Conservation (phyloP, 1,140 invertebrate genomes). For the Polypedilum vanderplanki region DNA sequence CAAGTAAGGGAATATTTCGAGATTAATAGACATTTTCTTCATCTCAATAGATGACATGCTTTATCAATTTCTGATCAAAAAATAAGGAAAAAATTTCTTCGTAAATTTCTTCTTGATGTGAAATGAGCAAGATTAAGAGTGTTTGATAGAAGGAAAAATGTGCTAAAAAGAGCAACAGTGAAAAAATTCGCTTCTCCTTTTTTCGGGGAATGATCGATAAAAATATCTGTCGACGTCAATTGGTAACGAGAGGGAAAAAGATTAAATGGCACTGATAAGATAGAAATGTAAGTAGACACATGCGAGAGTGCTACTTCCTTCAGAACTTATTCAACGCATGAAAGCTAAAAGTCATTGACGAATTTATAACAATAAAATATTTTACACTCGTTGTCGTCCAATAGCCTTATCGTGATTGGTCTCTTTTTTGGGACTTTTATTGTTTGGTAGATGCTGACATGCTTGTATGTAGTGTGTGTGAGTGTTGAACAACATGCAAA, state of each 20-base stretch:
- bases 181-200: neutral
- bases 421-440: neutral
- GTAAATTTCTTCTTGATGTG: no score
- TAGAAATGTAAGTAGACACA: neutral
- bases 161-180: neutral
- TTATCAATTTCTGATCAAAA: conserved; percentile 16
- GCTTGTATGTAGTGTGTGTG: no score
- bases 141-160: neutral
- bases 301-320: neutral
- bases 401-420: neutral
- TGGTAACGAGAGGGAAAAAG: neutral
- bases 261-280: conserved; percentile 14
- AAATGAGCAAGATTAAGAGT: neutral
- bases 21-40: conserved; percentile 13
- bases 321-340: neutral
- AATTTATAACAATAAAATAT: neutral
- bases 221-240: conserved; percentile 22
- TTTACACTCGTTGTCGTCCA: neutral
- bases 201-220: conserved; percentile 10
- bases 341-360: no score
- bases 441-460: no score
- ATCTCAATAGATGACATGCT: conserved; percentile 2
- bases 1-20: neutral
- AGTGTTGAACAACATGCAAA: no score
- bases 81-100: no score